Evolutionary conservation across 2,797 vertebrate genomes (phyloP).

Genomic region (Helostoma temminkii): DNA sequence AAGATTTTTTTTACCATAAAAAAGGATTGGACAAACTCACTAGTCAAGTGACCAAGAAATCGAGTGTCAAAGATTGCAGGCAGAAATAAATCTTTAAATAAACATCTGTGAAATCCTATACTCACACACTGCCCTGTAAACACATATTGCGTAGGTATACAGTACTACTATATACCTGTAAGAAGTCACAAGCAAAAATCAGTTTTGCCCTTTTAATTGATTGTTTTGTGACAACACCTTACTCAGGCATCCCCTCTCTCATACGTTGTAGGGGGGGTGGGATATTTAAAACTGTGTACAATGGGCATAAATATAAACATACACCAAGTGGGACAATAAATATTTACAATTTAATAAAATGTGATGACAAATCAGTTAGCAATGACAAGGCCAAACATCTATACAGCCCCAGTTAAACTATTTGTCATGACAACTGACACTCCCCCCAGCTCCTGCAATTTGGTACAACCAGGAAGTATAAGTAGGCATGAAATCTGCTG

Average conservation of each 20-base stretch:
- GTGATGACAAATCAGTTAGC: background rate
- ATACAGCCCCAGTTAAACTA: background rate
- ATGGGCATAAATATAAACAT: background rate
- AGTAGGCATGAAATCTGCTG: background rate
- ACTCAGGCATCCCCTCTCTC: too few relatives aligned
- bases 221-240: too few relatives aligned
- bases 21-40: background rate
- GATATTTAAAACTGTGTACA: too few relatives aligned
- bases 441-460: background rate
- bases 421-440: background rate
- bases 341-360: background rate
- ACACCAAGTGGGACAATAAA: background rate
- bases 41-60: background rate
- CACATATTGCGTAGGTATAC: too few relatives aligned
- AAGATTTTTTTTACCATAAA: too few relatives aligned
- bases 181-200: too few relatives aligned
- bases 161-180: too few relatives aligned
- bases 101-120: too few relatives aligned
- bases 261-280: too few relatives aligned
- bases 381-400: background rate
- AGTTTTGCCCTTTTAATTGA: too few relatives aligned
- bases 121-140: too few relatives aligned
- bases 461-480: conserved; percentile 29
- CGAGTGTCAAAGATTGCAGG: background rate
- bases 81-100: background rate